Conservation (phyloP, 1,140 invertebrate genomes). For the Ostrea denselamellosa region DNA sequence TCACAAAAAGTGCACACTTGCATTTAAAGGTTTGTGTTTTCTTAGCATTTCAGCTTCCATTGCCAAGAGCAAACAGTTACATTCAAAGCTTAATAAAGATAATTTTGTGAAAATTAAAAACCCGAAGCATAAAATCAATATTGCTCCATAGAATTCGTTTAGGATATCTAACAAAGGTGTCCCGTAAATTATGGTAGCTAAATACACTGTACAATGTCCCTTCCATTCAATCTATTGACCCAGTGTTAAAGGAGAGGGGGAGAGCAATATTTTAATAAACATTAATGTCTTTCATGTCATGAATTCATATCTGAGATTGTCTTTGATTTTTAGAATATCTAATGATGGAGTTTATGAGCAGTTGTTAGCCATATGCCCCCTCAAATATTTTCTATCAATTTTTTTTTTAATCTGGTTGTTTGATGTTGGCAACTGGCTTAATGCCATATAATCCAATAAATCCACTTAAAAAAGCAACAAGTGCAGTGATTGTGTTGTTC, state of each 20-base stretch:
- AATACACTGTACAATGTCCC: not conserved
- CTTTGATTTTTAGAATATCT: conserved; percentile 24
- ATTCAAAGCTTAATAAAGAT: conserved; percentile 12
- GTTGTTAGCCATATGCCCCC: not conserved
- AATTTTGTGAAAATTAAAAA: conserved; percentile 38
- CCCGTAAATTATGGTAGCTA: conserved; percentile 18
- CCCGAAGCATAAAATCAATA: conserved; percentile 33
- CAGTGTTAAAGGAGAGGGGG: not conserved
- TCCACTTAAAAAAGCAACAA: conserved; percentile 11
- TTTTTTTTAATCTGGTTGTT: not conserved
- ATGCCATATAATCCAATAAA: conserved; percentile 7
- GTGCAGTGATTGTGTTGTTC: not conserved
- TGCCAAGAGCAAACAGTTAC: conserved; percentile 14
- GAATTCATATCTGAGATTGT: conserved; percentile 9
- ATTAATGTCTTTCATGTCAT: conserved; percentile 9
- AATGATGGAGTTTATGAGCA: not conserved
- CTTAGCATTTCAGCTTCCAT: conserved; percentile 23
- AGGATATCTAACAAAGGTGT: conserved; percentile 14
- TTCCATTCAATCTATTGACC: conserved; percentile 28
- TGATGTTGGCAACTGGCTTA: not conserved
- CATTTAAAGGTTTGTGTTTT: not conserved
- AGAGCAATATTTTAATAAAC: conserved; percentile 2
- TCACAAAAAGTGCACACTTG: conserved; percentile 24
- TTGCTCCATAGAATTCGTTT: conserved; percentile 27
- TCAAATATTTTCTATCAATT: not conserved